These are phyloP conservation scores for Gallinago solitaria DNA, from an alignment of 2,797 vertebrate species.

Conservation along the genomic window DNA sequence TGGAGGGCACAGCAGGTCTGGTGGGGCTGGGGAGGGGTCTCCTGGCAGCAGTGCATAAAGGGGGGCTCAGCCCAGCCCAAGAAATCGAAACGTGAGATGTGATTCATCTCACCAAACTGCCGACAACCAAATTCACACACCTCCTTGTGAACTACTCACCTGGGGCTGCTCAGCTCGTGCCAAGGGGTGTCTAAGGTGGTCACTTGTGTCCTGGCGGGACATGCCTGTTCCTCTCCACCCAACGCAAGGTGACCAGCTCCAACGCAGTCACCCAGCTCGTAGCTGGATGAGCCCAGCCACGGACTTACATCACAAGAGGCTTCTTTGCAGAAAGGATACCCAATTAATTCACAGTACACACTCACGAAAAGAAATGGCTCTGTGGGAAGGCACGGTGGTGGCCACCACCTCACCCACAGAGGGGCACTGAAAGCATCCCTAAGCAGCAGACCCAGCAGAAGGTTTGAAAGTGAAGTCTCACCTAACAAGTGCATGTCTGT, in stretches of 20 bases:
- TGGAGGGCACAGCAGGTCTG: accelerated
- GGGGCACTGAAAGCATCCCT: neutral
- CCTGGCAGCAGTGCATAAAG: neutral
- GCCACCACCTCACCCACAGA: neutral
- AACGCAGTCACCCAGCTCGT: accelerated
- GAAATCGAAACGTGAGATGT: neutral
- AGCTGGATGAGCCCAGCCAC: neutral
- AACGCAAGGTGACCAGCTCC: neutral
- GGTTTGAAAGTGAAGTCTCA: neutral
- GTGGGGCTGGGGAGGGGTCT: neutral
- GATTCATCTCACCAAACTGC: neutral
- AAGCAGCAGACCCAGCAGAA: neutral
- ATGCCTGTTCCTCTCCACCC: neutral
- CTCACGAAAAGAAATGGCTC: accelerated
- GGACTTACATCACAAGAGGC: neutral
- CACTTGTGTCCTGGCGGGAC: neutral
- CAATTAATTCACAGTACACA: neutral
- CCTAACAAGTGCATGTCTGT: accelerated
- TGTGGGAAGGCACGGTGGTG: neutral
- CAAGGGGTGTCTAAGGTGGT: accelerated
- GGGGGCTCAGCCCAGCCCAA: neutral
- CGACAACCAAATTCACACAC: neutral
- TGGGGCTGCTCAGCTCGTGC: neutral
- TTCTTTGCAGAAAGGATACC: neutral
- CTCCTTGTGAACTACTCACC: neutral